Conservation (phyloP, 2,888 invertebrate species). For the Stegana nigrithorax region DNA sequence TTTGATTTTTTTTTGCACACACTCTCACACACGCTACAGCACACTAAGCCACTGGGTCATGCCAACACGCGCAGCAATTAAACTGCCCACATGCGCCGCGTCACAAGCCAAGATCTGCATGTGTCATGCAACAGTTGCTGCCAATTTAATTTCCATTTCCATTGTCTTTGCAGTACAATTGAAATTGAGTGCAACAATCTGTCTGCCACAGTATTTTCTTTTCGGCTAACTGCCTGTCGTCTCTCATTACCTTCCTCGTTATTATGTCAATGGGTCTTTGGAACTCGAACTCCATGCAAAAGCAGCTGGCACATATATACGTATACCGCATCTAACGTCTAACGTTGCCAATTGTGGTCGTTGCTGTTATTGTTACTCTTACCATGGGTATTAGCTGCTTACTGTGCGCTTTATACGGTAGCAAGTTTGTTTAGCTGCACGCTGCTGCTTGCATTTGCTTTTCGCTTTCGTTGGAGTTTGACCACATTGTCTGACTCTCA, state of each 20-base stretch:
- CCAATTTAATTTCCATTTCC: conserved; percentile 14
- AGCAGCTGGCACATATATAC: conserved; percentile 35
- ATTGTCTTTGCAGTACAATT: conserved; percentile 8
- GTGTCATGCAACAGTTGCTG: too few relatives aligned
- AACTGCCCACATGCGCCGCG: too few relatives aligned
- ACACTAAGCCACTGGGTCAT: conserved; percentile 55
- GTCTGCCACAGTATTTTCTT: not conserved
- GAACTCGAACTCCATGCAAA: conserved; percentile 24
- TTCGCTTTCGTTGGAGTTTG: conserved; percentile 30
- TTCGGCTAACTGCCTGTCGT: conserved; percentile 20
- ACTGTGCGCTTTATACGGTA: conserved; percentile 43
- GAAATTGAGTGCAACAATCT: too few relatives aligned
- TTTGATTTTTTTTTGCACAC: too few relatives aligned
- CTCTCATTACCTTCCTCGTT: conserved; percentile 65
- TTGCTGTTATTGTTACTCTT: conserved; percentile 2
- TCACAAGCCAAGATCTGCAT: too few relatives aligned
- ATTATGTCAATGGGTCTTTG: conserved; percentile 66
- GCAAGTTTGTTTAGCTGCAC: conserved; percentile 13
- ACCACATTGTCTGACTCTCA: conserved; percentile 9
- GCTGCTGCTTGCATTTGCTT: conserved; percentile 6
- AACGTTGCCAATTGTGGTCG: not conserved
- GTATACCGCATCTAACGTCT: conserved; percentile 4
- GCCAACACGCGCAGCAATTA: conserved; percentile 5
- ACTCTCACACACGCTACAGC: not conserved
- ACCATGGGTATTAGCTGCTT: not conserved